phyloP scores from a whole-genome alignment of 2,797 vertebrate species.

The Vipera latastei region DNA sequence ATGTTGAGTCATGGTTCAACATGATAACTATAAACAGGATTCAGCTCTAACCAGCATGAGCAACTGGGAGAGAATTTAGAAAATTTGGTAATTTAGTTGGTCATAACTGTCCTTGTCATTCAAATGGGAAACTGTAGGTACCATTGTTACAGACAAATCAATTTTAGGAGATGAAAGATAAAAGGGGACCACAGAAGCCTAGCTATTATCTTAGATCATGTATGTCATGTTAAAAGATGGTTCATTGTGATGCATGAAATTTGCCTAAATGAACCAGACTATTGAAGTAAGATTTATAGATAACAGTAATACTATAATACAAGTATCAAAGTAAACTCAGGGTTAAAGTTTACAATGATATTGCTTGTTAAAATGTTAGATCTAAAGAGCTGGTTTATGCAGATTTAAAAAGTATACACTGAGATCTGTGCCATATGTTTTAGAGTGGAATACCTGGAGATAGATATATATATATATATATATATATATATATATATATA shows the following conservation, averaged over 20 bases:
- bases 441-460: background rate
- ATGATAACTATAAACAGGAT: background rate
- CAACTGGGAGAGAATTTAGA: background rate
- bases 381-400: constrained; percentile 32
- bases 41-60: background rate
- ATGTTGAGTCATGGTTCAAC: background rate
- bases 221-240: background rate
- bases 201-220: background rate
- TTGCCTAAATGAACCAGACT: background rate
- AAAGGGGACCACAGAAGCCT: background rate
- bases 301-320: background rate
- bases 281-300: background rate
- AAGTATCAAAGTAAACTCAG: background rate
- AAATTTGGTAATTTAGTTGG: background rate
- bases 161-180: background rate
- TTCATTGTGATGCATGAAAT: background rate
- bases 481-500: too few species aligned
- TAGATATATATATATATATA: too few species aligned
- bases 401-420: constrained; percentile 9
- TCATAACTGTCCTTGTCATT: background rate
- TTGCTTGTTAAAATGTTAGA: constrained; percentile 18
- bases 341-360: constrained; percentile 42
- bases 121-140: background rate
- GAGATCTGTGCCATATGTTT: background rate
- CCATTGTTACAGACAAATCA: background rate